Conservation (phyloP, 2,888 invertebrate genomes). For the Polyommatus icarus region DNA sequence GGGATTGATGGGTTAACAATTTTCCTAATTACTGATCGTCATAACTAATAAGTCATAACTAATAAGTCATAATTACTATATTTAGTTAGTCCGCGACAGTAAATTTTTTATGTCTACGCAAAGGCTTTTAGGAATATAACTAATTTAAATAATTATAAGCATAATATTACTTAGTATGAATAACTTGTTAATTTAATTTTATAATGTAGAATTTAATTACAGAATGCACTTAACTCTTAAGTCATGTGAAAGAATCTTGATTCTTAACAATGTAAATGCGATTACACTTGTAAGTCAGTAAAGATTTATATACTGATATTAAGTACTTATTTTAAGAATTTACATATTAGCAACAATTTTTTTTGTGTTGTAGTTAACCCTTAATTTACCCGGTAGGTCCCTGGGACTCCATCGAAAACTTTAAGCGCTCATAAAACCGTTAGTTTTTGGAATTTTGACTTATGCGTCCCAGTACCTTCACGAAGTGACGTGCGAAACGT, state of each 20-base stretch:
- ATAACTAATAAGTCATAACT: too few relatives aligned
- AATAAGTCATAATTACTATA: too few relatives aligned
- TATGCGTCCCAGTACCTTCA: too few relatives aligned
- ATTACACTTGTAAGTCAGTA: background rate
- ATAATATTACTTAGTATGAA: background rate
- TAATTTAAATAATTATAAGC: background rate
- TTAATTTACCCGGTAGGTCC: too few relatives aligned
- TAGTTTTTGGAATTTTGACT: too few relatives aligned
- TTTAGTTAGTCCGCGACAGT: background rate
- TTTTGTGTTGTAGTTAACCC: too few relatives aligned
- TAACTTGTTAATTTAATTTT: background rate
- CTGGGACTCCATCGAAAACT: too few relatives aligned
- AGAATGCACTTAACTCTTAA: background rate
- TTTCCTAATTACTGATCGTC: too few relatives aligned
- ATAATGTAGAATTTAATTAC: background rate
- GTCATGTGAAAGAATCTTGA: background rate
- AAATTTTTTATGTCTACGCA: background rate
- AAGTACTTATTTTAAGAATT: background rate
- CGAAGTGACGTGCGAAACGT: too few relatives aligned
- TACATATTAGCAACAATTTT: background rate
- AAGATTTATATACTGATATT: background rate
- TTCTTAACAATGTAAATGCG: background rate
- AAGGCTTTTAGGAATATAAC: background rate
- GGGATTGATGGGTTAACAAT: too few relatives aligned
- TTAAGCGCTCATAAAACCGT: too few relatives aligned